Percentiles rank a stretch among this genome's conserved stretches.
Evolutionary conservation across 2,113 vertebrate genomes (phyloP).

Genomic region (Cephalopterus ornatus): DNA sequence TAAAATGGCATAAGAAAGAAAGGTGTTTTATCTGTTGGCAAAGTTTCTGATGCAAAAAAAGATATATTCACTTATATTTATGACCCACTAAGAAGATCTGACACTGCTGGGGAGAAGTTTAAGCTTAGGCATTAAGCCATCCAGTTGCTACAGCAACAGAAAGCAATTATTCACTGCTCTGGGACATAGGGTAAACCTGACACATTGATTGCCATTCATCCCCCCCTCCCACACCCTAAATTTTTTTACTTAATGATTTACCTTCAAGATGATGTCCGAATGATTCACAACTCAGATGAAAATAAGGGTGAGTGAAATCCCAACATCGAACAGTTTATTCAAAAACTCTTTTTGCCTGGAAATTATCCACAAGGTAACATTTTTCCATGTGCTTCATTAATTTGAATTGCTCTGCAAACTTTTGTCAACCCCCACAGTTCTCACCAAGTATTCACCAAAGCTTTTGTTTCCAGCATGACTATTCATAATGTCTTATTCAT

Average conservation of each 20-base stretch:
- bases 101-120: not conserved
- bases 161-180: conserved; percentile 11
- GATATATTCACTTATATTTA: conserved; percentile 17
- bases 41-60: not conserved
- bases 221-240: not conserved
- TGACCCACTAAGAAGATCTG: not conserved
- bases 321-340: not conserved
- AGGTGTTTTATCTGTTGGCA: not conserved
- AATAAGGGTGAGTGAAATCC: not conserved
- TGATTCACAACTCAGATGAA: not conserved
- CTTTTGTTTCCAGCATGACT: conserved; percentile 45
- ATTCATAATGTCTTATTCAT: conserved; percentile 58
- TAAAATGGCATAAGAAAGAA: not conserved
- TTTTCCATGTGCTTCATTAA: conserved; percentile 14
- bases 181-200: not conserved
- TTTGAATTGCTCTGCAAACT: not conserved
- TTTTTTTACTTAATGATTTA: conserved; percentile 33
- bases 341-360: not conserved
- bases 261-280: not conserved
- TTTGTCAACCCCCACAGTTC: conserved; percentile 53
- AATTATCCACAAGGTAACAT: conserved; percentile 2
- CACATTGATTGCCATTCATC: not conserved
- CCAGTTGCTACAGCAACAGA: not conserved
- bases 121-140: not conserved
- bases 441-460: conserved; percentile 21